Percentiles rank a stretch among this genome's conserved stretches.
Evolutionary conservation across 1,140 invertebrate genomes (phyloP).

Genomic region (Pogonus chalceus): DNA sequence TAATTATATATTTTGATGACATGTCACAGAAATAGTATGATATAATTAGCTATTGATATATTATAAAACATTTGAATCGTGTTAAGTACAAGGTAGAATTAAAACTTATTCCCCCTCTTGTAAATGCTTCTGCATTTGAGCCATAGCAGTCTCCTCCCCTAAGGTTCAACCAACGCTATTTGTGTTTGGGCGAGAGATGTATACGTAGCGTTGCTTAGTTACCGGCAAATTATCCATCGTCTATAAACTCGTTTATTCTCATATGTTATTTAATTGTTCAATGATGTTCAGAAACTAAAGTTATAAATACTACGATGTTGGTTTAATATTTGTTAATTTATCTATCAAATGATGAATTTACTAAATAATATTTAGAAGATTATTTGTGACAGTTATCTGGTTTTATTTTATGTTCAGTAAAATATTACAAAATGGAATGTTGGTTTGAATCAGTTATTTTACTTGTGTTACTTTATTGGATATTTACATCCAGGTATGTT

Average conservation of each 20-base stretch:
- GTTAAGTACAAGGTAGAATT: no score
- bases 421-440: not conserved
- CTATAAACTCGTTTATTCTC: no score
- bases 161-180: not conserved
- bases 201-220: not conserved
- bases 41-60: no score
- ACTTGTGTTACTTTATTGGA: not conserved
- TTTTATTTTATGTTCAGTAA: not conserved
- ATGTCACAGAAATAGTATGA: no score
- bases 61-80: no score
- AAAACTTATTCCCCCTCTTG: no score
- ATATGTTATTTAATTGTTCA: no score
- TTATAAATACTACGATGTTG: no score
- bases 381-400: not conserved
- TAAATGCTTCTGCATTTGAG: no score
- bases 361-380: not conserved
- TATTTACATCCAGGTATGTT: conserved; percentile 1
- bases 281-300: no score
- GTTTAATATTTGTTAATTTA: not conserved
- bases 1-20: no score
- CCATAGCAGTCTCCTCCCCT: no score
- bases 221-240: not conserved
- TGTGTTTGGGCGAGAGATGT: not conserved
- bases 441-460: not conserved
- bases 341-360: not conserved